These are phyloP conservation scores for Dicyrtoma fusca DNA, from an alignment of 2,888 invertebrate species.

Conservation along the genomic window DNA sequence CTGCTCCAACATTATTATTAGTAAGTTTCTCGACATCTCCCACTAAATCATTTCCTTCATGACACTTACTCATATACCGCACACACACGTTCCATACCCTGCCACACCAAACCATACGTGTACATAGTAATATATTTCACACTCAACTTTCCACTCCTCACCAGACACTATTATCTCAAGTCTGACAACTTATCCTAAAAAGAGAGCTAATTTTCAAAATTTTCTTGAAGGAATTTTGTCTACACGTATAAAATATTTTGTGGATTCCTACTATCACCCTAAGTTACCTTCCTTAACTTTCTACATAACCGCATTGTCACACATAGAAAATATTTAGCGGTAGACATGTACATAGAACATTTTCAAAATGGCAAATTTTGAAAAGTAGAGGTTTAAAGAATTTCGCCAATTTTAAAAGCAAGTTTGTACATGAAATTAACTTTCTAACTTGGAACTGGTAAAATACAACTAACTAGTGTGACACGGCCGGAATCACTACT, in stretches of 20 bases:
- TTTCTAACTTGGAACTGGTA: background rate
- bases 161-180: constrained; percentile 10
- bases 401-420: background rate
- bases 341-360: too few species aligned
- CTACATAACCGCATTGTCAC: too few species aligned
- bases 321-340: too few species aligned
- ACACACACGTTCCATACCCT: background rate
- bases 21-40: constrained; percentile 24
- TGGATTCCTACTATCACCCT: too few species aligned
- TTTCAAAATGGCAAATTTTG: too few species aligned
- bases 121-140: background rate
- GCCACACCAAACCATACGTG: too few species aligned
- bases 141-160: constrained; percentile 4
- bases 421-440: background rate
- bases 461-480: background rate
- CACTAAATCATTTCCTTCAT: constrained; percentile 11
- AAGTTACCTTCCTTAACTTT: too few species aligned
- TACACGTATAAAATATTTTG: too few species aligned
- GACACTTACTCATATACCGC: background rate
- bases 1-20: constrained; percentile 10
- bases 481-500: background rate
- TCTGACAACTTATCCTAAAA: background rate
- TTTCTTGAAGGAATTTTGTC: background rate
- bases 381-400: too few species aligned
- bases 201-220: constrained; percentile 3